phyloP scores from a whole-genome alignment of 92 coral and sea anemone species.

The Micromussa lordhowensis region DNA sequence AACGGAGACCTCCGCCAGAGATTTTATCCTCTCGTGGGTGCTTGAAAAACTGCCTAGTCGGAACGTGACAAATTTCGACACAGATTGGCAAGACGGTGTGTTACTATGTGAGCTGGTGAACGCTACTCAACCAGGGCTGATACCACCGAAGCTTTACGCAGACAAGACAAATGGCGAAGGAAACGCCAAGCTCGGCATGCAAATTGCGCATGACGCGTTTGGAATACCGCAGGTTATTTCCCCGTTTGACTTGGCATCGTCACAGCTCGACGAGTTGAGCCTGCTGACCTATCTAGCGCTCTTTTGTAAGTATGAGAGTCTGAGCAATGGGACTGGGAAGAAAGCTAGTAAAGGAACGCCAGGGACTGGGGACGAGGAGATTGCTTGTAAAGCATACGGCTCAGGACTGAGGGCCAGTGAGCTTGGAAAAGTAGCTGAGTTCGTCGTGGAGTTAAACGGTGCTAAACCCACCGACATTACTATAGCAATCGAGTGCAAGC shows the following conservation, averaged over 20 bases:
- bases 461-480: slow-evolving; percentile 96
- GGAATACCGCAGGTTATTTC: slow-evolving; percentile 97
- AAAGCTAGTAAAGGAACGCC: slow-evolving; percentile 5
- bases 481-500: slow-evolving; percentile 96
- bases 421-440: slow-evolving; percentile 94
- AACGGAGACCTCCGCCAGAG: slow-evolving; percentile 80
- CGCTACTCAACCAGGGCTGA: slow-evolving; percentile 81
- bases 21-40: slow-evolving; percentile 87
- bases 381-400: slow-evolving; percentile 80
- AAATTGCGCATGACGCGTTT: slow-evolving; percentile 90
- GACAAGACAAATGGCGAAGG: slow-evolving; percentile 83
- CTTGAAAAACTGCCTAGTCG: slow-evolving; percentile 84
- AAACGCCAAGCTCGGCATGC: slow-evolving; percentile 91
- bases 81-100: slow-evolving; percentile 94
- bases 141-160: slow-evolving; percentile 73
- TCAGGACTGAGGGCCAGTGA: slow-evolving; percentile 87
- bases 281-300: slow-evolving; percentile 91
- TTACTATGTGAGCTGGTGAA: slow-evolving; percentile 93
- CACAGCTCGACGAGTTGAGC: slow-evolving; percentile 93
- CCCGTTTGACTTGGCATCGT: slow-evolving; percentile 85
- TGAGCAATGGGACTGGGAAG: slow-evolving; percentile 51
- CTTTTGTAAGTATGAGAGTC: slow-evolving; percentile 89
- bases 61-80: slow-evolving; percentile 81
- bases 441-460: slow-evolving; percentile 88
- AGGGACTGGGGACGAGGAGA: slow-evolving; percentile 44